Evolutionary conservation across 2,888 invertebrate species (phyloP).

Genomic region (Malacosoma neustria): DNA sequence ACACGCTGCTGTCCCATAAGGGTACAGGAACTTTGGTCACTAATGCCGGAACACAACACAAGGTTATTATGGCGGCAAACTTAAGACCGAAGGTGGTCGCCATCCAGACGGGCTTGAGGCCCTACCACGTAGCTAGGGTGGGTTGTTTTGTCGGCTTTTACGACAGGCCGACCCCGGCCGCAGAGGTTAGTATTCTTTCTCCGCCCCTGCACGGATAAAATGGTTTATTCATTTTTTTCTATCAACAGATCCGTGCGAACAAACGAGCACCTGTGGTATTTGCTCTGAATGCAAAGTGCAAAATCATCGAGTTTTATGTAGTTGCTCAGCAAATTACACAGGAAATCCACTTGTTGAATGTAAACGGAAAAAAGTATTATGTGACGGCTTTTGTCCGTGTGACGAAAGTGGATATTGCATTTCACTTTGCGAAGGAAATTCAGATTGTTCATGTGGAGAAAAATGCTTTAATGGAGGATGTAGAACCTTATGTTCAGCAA

Average conservation of each 20-base stretch:
- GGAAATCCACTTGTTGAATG: constrained; percentile 90
- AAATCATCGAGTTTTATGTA: constrained; percentile 90
- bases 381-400: constrained; percentile 86
- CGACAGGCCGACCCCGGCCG: too few relatives aligned
- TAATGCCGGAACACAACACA: too few relatives aligned
- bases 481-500: constrained; percentile 79
- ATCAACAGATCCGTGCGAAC: constrained; percentile 83
- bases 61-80: too few relatives aligned
- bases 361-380: constrained; percentile 79
- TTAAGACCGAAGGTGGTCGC: too few relatives aligned
- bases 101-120: too few relatives aligned
- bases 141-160: too few relatives aligned
- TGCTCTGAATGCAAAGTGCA: constrained; percentile 89
- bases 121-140: too few relatives aligned
- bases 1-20: too few relatives aligned
- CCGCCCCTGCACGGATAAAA: too few relatives aligned
- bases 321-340: constrained; percentile 85
- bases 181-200: too few relatives aligned
- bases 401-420: constrained; percentile 88
- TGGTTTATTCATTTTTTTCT: constrained; percentile 3
- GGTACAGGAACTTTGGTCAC: too few relatives aligned
- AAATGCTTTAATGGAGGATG: constrained; percentile 83
- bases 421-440: constrained; percentile 77
- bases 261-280: constrained; percentile 83
- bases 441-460: constrained; percentile 89